phyloP scores from a whole-genome alignment of 2,888 invertebrate genomes.

The Drosophila lacicola region DNA sequence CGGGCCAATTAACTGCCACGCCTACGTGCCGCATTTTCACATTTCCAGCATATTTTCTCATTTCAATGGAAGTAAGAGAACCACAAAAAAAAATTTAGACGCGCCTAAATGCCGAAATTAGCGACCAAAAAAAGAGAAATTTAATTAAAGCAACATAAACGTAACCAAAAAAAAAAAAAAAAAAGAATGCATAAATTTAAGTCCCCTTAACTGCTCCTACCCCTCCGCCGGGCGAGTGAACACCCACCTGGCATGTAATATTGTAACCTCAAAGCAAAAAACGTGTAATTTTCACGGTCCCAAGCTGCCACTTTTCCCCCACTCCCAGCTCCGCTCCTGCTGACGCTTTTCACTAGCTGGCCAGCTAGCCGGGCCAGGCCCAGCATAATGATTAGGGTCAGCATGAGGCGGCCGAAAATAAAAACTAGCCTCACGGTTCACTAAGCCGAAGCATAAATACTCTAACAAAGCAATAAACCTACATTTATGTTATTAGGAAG shows the following conservation, averaged over 20 bases:
- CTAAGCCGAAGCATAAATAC: constrained; percentile 41
- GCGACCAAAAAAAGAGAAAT: constrained; percentile 70
- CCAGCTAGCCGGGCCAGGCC: constrained; percentile 34
- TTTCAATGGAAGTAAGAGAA: constrained; percentile 66
- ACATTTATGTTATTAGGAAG: neutral
- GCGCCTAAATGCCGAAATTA: constrained; percentile 77
- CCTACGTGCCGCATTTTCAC: constrained; percentile 20
- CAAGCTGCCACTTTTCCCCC: constrained; percentile 50
- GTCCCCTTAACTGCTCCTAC: constrained; percentile 8
- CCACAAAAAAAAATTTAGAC: constrained; percentile 68
- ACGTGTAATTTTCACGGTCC: constrained; percentile 78
- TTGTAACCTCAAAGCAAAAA: constrained; percentile 67
- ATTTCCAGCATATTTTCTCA: constrained; percentile 67
- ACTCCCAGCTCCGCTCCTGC: neutral
- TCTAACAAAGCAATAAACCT: neutral
- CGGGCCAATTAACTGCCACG: constrained; percentile 57
- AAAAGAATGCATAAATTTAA: constrained; percentile 72
- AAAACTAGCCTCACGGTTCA: neutral
- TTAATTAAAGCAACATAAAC: constrained; percentile 73
- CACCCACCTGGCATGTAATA: constrained; percentile 66
- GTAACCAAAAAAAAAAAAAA: constrained; percentile 29
- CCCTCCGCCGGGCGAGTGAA: constrained; percentile 18
- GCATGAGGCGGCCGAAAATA: constrained; percentile 43
- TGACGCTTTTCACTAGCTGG: constrained; percentile 61
- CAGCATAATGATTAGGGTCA: constrained; percentile 78